Conservation (phyloP, 2,797 vertebrate species). For the Clarias pachynema region DNA sequence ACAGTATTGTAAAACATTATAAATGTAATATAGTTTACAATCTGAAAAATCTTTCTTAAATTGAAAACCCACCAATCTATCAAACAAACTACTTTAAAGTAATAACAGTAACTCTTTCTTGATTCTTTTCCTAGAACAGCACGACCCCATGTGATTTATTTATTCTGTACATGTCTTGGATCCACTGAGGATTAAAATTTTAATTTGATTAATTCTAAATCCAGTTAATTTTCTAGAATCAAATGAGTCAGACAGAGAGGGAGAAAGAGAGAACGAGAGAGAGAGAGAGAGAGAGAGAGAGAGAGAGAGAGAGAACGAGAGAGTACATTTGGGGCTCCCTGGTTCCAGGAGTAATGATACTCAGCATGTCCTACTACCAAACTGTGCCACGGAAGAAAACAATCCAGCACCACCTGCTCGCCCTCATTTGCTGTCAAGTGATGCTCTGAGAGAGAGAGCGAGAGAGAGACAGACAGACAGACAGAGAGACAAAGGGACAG, state of each 20-base stretch:
- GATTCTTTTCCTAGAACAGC: background rate
- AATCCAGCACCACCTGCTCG: slow-evolving; percentile 70
- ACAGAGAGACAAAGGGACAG: background rate
- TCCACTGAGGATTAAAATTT: background rate
- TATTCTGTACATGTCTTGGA: background rate
- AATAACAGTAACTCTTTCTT: background rate
- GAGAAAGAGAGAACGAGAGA: no score
- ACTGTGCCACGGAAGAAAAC: slow-evolving; percentile 74
- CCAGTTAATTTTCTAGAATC: background rate
- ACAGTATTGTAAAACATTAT: no score
- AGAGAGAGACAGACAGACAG: background rate
- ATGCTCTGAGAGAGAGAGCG: slow-evolving; percentile 14
- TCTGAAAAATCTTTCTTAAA: background rate
- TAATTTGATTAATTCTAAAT: background rate
- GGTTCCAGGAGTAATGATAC: slow-evolving; percentile 71
- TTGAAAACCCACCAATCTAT: background rate
- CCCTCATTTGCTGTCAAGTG: slow-evolving; percentile 66
- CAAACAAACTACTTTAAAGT: background rate
- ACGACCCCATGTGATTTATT: background rate
- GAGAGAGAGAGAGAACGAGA: background rate
- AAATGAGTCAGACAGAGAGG: background rate
- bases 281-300: no score
- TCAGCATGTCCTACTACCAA: slow-evolving; percentile 63
- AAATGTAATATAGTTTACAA: background rate
- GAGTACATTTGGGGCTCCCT: slow-evolving; percentile 50